These are phyloP conservation scores for Antedon mediterranea DNA, from an alignment of 53 echinoderm and acorn worm genomes.

Conservation along the genomic window DNA sequence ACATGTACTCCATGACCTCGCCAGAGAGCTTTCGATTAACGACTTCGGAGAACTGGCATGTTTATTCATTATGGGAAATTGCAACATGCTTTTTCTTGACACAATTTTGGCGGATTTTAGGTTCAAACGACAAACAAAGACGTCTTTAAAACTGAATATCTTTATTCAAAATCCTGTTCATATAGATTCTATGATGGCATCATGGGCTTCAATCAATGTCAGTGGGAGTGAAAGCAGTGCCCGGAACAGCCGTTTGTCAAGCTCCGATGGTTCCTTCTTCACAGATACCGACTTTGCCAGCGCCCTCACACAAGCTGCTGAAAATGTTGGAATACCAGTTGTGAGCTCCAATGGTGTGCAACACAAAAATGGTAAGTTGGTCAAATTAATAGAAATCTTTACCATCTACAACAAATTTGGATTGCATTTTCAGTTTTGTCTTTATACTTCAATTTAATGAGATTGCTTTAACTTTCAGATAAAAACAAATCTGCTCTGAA, in stretches of 20 bases:
- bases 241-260: slow-evolving; percentile 39
- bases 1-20: no score
- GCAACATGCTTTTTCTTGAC: no score
- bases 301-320: slow-evolving; percentile 67
- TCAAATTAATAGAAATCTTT: neutral
- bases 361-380: slow-evolving; percentile 31
- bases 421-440: no score
- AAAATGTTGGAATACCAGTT: slow-evolving; percentile 52
- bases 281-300: slow-evolving; percentile 63
- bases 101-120: no score
- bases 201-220: slow-evolving; percentile 48
- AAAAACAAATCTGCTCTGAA: neutral
- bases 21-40: no score
- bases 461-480: neutral
- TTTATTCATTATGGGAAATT: no score
- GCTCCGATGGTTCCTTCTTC: slow-evolving; percentile 71
- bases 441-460: no score
- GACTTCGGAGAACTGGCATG: no score
- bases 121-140: no score
- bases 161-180: neutral
- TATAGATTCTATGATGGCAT: slow-evolving; percentile 40
- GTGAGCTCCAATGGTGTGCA: slow-evolving; percentile 18
- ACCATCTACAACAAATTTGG: no score
- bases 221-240: slow-evolving; percentile 48
- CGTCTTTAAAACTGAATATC: no score